A percentile compares a stretch with the other conserved stretches of the same genome.
These are phyloP conservation scores for Muricea muricata DNA, from an alignment of 92 coral and sea anemone genomes.

Conservation along the genomic window DNA sequence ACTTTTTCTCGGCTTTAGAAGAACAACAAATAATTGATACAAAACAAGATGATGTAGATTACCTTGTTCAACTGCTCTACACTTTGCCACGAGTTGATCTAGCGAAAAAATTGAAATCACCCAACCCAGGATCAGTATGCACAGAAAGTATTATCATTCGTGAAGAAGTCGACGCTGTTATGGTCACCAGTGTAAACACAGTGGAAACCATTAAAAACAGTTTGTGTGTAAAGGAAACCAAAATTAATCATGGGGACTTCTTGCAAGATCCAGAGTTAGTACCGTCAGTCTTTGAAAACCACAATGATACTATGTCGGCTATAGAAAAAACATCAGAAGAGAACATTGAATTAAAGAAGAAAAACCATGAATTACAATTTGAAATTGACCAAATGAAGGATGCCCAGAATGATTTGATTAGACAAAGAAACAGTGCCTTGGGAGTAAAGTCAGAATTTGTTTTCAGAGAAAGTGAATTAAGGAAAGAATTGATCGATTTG, in stretches of 20 bases:
- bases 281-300: neutral
- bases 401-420: slow-evolving; percentile 30
- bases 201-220: neutral
- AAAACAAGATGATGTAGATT: neutral
- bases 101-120: neutral
- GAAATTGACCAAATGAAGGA: slow-evolving; percentile 2
- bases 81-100: slow-evolving; percentile 15
- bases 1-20: slow-evolving; percentile 21
- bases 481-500: slow-evolving; percentile 15
- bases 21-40: slow-evolving; percentile 33
- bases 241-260: slow-evolving; percentile 3
- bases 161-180: neutral
- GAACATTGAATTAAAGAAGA: neutral
- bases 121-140: neutral
- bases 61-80: slow-evolving; percentile 5
- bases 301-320: neutral
- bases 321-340: neutral
- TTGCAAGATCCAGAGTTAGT: slow-evolving; percentile 17
- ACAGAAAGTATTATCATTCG: neutral
- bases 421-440: slow-evolving; percentile 27
- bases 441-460: slow-evolving; percentile 29
- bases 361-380: neutral
- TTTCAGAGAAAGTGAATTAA: slow-evolving; percentile 8
- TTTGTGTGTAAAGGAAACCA: neutral
- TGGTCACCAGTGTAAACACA: neutral